Evolutionary conservation across 1,140 invertebrate genomes (phyloP).

Genomic region (Trichogramma pretiosum): DNA sequence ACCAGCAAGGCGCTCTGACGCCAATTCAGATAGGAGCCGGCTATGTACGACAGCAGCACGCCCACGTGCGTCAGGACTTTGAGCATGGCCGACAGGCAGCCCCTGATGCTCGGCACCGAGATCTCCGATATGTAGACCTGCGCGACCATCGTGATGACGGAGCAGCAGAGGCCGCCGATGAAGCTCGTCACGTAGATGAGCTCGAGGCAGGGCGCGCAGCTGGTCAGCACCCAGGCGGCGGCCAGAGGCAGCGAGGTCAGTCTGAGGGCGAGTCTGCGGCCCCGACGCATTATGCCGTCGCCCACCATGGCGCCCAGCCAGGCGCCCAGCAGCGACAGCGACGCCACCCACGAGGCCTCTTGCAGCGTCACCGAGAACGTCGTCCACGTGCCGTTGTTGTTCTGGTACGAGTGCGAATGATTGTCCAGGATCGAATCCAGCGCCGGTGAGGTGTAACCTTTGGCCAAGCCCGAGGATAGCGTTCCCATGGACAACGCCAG

Average conservation of each 20-base stretch:
- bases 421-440: constrained; percentile 69
- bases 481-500: constrained; percentile 72
- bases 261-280: constrained; percentile 59
- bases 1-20: constrained; percentile 67
- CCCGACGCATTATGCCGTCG: constrained; percentile 64
- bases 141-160: constrained; percentile 68
- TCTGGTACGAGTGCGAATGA: constrained; percentile 34
- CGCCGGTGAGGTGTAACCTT: constrained; percentile 76
- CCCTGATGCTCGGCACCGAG: constrained; percentile 73
- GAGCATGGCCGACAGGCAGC: constrained; percentile 72
- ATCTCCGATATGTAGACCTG: constrained; percentile 88
- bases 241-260: constrained; percentile 63
- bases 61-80: constrained; percentile 81
- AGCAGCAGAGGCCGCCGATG: constrained; percentile 69
- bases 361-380: constrained; percentile 61
- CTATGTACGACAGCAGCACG: constrained; percentile 68
- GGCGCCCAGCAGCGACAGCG: constrained; percentile 67
- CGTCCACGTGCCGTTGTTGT: constrained; percentile 40
- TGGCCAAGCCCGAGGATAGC: constrained; percentile 69
- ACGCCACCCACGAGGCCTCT: constrained; percentile 75
- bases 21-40: constrained; percentile 76
- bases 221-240: constrained; percentile 65
- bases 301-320: constrained; percentile 69
- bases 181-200: constrained; percentile 71
- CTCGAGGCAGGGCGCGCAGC: constrained; percentile 63